Evolutionary conservation across 2,888 invertebrate genomes (phyloP), one percentile per base, ranked within the genome.

Genomic region (Aspidapion aeneum): DNA sequence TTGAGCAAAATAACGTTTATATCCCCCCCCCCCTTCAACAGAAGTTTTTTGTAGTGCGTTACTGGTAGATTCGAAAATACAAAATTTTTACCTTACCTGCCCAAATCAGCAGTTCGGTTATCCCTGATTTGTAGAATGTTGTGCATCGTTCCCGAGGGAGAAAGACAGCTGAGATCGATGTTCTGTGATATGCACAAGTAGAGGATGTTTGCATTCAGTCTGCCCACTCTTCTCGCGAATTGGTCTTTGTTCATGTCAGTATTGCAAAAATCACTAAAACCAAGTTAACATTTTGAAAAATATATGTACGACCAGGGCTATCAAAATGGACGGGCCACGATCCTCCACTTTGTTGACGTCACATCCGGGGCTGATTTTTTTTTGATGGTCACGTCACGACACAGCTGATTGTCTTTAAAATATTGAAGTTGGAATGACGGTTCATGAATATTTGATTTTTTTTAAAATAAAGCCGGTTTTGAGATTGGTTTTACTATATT

Each of bases 121-220:
- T 90, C 87, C 64, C 93, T 81, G 69, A 93, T 83, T 69, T 87
- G 84, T 69, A 90, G 80, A 61, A 93, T 78, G 80, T 93, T 91
- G 74, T 87, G 87, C 70, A 91, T 81, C 5, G 91, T 90, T 73
- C 88, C 87, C 72, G 85, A 83, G 17, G 90, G 87, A 72, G 87
- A 85, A 66, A 92, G 77, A 18, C 82, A 79, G 21, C 84, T 82
- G 64, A 86, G 79, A 73, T 88, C 84, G 17, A 92, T 88, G 71
- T 87, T 87, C 79, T 93, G 93, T 5, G 88, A 86, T 71, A 90
- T 88, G 76, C 92, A 93, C 70, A 93, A 79, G 78, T 90, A 88
- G 72, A 93, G 80, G 64, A 93, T 85, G 75, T 93, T 93, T 71
- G 90, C 88, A 80, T 93, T 91, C 68, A 94, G 84, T 65, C 90